Percentiles rank a stretch among this genome's conserved stretches.
Conservation (phyloP, 2,797 vertebrate genomes). For the Lerista edwardsae region DNA sequence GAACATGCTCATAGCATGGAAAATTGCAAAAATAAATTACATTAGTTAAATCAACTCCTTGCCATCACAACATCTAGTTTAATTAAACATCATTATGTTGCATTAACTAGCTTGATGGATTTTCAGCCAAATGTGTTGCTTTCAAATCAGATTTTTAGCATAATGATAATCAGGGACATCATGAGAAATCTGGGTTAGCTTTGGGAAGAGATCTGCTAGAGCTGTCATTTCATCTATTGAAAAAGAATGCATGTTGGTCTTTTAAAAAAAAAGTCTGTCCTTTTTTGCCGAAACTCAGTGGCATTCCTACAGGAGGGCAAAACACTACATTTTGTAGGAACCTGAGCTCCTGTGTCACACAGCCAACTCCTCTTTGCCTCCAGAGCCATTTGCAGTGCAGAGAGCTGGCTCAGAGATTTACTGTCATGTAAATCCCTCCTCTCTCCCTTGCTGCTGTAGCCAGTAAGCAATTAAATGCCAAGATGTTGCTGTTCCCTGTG, state of each 20-base stretch:
- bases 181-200: background rate
- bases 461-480: no score
- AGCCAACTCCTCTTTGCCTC: no score
- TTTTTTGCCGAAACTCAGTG: no score
- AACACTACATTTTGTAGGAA: no score
- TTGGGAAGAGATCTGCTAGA: background rate
- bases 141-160: background rate
- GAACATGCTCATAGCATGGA: background rate
- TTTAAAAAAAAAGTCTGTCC: no score
- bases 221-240: background rate
- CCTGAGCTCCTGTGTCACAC: no score
- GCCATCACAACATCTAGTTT: slow-evolving; percentile 21
- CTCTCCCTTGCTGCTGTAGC: no score
- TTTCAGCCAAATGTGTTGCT: background rate
- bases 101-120: slow-evolving; percentile 10
- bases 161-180: background rate
- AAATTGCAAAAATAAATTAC: slow-evolving; percentile 27
- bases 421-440: no score
- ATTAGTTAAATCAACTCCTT: slow-evolving; percentile 29
- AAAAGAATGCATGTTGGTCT: background rate
- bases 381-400: no score
- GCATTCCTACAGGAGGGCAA: no score
- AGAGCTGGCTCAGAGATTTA: no score
- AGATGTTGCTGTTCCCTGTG: no score
- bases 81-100: slow-evolving; percentile 9